Percentiles rank a stretch among this genome's conserved stretches.
These are phyloP conservation scores for Ophion obscuratus DNA, from an alignment of 2,888 invertebrate species.

Conservation along the genomic window DNA sequence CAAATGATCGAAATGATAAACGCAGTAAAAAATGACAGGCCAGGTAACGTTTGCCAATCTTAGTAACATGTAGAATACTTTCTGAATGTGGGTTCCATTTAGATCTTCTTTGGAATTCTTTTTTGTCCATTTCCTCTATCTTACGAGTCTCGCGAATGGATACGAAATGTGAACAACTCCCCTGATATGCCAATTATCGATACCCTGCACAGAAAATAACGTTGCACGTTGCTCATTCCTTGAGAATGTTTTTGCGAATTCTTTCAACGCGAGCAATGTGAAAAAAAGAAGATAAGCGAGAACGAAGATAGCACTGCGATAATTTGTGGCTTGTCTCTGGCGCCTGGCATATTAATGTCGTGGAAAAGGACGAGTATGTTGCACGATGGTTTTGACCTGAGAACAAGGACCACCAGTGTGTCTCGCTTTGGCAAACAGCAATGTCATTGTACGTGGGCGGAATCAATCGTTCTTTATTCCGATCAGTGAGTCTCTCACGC, in stretches of 20 bases:
- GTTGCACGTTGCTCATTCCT: not conserved
- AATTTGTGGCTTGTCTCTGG: slow-evolving; percentile 69
- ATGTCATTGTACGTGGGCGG: slow-evolving; percentile 79
- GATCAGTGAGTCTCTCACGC: slow-evolving; percentile 63
- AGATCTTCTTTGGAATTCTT: too few species aligned
- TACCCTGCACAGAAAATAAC: not conserved
- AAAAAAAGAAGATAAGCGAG: slow-evolving; percentile 27
- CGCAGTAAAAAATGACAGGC: too few species aligned
- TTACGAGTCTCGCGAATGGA: not conserved
- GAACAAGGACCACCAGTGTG: slow-evolving; percentile 78
- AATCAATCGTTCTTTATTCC: slow-evolving; percentile 76
- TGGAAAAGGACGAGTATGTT: slow-evolving; percentile 52
- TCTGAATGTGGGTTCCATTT: too few species aligned
- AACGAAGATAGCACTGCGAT: slow-evolving; percentile 48
- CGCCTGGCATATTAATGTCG: slow-evolving; percentile 72
- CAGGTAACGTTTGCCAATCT: too few species aligned
- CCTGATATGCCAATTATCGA: not conserved
- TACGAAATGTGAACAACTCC: not conserved
- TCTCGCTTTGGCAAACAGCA: slow-evolving; percentile 76
- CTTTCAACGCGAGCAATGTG: slow-evolving; percentile 30
- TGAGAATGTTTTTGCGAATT: not conserved
- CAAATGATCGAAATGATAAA: too few species aligned
- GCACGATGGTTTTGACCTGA: slow-evolving; percentile 32
- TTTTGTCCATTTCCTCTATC: too few species aligned
- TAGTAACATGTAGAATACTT: too few species aligned